Base-by-base conservation (phyloP, 1,140 invertebrate genomes). In the Caerostris extrusa region DNA sequence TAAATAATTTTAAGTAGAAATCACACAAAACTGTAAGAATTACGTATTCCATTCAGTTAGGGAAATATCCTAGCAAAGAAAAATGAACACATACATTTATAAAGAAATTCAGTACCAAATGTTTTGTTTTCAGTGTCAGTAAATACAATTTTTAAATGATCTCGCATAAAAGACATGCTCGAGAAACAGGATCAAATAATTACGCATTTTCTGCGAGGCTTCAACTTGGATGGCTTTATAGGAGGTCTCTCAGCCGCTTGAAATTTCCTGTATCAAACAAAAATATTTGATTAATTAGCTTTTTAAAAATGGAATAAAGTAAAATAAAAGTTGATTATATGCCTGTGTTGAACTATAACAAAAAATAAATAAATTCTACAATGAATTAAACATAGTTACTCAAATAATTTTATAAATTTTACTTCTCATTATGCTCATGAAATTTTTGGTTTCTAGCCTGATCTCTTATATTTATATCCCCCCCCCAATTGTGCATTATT, bases 201-300 rank as follows among this genome's bases (percentile, higher is more conserved):
- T 10, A 56, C 50, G 53, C 90, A 92, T 85, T 69, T 92, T 55
- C 81, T 60, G 0, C 56, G 90, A 94, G 81, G 69, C 95, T 97
- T 97, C 94, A 97, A 97, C 94, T 97, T 97, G 93, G 96, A 96
- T 90, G 97, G 97, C 95, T 98, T 98, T 7, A 98, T 96, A 56
- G 97, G 97, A 81, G 98, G 98, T 93, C 98, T 96, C 96, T 99
- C 98, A 3, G 98, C 97, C 67, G 97, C 96, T 96, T 99, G 98
- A 96, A 99, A 99, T 96, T 98, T 98, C 88, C 96, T 96, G 67
- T 55, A 61, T 19, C 50, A 69, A 87, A 86, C 61, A 77, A 81
- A 7, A 5, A 34, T 53, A 81, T 10, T 34, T 34, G 34, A 34
- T 34, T 81, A 81, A 81, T 81, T 17, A 87, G 34, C 7, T 53